Evolutionary conservation across 2,888 invertebrate genomes (phyloP).

Genomic region (Eudasyphora cyanicolor): DNA sequence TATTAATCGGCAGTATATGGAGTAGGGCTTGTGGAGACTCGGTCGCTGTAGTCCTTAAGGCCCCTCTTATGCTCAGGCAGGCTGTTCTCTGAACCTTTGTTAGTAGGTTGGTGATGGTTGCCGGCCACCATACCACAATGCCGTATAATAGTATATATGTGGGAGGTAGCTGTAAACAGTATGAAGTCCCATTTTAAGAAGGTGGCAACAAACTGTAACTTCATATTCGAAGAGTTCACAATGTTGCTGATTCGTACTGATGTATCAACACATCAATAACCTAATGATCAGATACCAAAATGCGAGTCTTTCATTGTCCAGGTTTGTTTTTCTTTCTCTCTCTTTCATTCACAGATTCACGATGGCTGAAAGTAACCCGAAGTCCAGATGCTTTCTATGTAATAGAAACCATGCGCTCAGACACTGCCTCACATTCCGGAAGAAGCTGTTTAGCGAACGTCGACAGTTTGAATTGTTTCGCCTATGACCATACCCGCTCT

Average conservation of each 20-base stretch:
- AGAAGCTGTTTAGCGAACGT: background rate
- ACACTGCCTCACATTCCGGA: no score
- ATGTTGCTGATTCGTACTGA: background rate
- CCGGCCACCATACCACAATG: no score
- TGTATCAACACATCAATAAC: background rate
- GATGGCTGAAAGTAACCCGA: background rate
- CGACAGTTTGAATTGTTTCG: background rate
- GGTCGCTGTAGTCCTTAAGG: no score
- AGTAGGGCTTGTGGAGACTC: background rate
- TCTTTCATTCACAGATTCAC: background rate
- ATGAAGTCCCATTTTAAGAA: constrained; percentile 46
- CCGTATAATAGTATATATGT: no score
- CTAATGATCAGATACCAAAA: background rate
- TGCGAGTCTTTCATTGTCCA: background rate
- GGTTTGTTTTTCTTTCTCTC: background rate
- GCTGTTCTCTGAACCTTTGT: no score
- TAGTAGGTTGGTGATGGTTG: no score
- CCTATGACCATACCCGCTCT: background rate
- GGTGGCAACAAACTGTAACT: no score
- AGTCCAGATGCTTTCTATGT: background rate
- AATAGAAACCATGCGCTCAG: no score
- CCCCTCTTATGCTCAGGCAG: no score
- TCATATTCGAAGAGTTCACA: constrained; percentile 55
- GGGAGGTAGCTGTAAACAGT: no score
- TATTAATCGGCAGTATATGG: background rate